Percentiles rank a stretch among this genome's conserved stretches.
These are phyloP conservation scores for Oligia fasciuncula DNA, from an alignment of 2,888 invertebrate genomes.

Conservation along the genomic window DNA sequence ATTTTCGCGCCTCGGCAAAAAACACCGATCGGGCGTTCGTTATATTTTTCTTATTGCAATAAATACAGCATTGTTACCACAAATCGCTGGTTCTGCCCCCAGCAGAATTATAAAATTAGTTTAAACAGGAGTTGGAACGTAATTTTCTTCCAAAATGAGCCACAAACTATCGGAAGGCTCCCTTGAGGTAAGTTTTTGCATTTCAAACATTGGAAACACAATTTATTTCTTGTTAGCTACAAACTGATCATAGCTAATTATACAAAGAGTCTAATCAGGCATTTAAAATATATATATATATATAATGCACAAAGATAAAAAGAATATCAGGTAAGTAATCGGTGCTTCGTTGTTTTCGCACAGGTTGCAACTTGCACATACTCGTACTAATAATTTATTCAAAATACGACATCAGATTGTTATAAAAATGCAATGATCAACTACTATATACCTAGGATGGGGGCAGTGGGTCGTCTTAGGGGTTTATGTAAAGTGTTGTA, in stretches of 20 bases:
- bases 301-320: neutral
- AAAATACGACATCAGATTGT: neutral
- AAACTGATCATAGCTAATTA: neutral
- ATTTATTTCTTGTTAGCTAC: neutral
- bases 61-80: neutral
- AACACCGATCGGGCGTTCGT: constrained; percentile 10
- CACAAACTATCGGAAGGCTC: constrained; percentile 86
- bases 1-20: constrained; percentile 45
- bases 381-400: too few relatives aligned
- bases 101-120: neutral
- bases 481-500: too few relatives aligned
- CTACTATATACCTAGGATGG: neutral
- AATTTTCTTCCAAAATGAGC: constrained; percentile 73
- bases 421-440: neutral
- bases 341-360: neutral
- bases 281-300: neutral
- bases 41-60: neutral
- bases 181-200: constrained; percentile 79
- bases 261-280: neutral
- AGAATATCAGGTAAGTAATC: neutral
- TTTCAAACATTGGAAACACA: neutral
- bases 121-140: neutral
- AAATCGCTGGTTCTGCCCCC: neutral
- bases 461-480: too few relatives aligned
- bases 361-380: constrained; percentile 40